Base-by-base conservation (phyloP, 1,140 invertebrate species). In the Aphelenchoides avenae region DNA sequence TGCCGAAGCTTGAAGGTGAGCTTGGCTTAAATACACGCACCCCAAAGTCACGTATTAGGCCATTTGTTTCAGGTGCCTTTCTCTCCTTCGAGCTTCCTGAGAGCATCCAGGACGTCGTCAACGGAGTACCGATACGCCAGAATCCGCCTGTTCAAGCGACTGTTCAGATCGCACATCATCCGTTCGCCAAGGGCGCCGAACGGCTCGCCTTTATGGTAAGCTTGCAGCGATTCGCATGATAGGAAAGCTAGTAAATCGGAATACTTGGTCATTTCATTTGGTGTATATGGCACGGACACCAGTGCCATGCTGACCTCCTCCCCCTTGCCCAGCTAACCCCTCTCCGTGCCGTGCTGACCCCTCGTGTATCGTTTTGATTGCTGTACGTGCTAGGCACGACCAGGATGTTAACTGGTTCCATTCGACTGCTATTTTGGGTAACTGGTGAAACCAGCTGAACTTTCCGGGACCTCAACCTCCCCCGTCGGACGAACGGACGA, bases 131-230 rank as follows among this genome's bases (percentile, higher is more conserved):
- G 15, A n/a, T 44, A 13, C 13, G 39, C 13, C 34, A 13, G 11
- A 13, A 39, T 11, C 42, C 13, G 13, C 34, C 42, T 13, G 15
- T n/a, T n/a, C 13, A 11, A 9, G 42, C 42, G 13, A 13, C 13
- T 39, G 39, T 44, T 39, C 42, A 44, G 39, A 44, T 44, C 13
- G 13, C 42, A 39, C 13, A 13, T 13, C 13, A 44, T 13, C 42
- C 42, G 13, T 44, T 44, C 39, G 42, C 42, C 39, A 39, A 13
- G 11, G 15, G 42, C 13, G 39, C 9, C 13, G 42, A 44, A 13
- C 42, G 42, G 15, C 13, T 44, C 11, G 42, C 42, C 15, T 44
- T n/a, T 34, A 57, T 57, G 27, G 55, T 44, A 44, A 9, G 42
- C 11, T 11, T 34, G 42, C 13, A 39, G 39, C 15, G 13, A 13